A percentile compares a stretch with the other conserved stretches of the same genome.
These are phyloP conservation scores for Oscheius sp. DNA, from an alignment of 2,888 invertebrate species.

Conservation along the genomic window DNA sequence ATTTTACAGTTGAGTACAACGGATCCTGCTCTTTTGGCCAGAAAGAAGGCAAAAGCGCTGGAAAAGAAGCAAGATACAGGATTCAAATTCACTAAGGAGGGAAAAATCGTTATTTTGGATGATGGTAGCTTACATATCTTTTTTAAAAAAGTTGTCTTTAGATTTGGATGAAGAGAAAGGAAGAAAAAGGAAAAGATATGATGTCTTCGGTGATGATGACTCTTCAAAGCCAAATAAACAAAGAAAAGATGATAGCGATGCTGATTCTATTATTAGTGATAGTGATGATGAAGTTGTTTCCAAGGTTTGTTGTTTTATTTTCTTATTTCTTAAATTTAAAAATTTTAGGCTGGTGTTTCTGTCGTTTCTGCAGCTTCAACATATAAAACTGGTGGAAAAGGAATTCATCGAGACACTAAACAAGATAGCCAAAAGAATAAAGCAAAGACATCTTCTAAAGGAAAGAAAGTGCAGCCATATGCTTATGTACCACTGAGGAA, in stretches of 20 bases:
- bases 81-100: constrained; percentile 62
- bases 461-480: constrained; percentile 61
- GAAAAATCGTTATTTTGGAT: constrained; percentile 59
- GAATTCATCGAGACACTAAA: constrained; percentile 51
- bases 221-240: constrained; percentile 39
- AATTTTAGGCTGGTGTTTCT: constrained; percentile 9
- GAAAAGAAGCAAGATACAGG: constrained; percentile 55
- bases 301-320: constrained; percentile 19
- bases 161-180: constrained; percentile 40
- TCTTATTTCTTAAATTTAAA: neutral
- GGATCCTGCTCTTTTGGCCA: constrained; percentile 54
- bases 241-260: constrained; percentile 49
- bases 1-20: constrained; percentile 50
- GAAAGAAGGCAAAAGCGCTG: constrained; percentile 44
- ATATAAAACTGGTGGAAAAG: constrained; percentile 57
- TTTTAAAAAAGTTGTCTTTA: neutral
- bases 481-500: constrained; percentile 63
- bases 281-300: constrained; percentile 44
- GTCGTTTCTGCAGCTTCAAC: constrained; percentile 31
- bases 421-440: constrained; percentile 1
- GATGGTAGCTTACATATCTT: constrained; percentile 31
- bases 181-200: constrained; percentile 45
- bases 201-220: constrained; percentile 52
- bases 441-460: constrained; percentile 19
- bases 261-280: constrained; percentile 45